These are phyloP conservation scores for Neodontobutis hainanensis DNA, from an alignment of 2,113 vertebrate species.

Conservation along the genomic window DNA sequence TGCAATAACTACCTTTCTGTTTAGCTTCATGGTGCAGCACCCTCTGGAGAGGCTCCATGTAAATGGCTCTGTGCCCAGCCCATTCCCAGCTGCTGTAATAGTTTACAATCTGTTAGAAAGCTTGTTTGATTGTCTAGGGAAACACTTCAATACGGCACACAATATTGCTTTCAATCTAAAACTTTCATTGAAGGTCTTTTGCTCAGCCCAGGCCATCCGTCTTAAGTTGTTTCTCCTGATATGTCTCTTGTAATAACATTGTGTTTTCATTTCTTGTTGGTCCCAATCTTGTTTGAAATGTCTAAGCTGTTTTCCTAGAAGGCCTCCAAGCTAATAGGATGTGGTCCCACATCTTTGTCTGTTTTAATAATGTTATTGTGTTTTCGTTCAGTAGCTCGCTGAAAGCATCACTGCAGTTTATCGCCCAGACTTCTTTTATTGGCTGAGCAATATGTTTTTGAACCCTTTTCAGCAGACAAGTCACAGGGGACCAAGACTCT, in stretches of 20 bases:
- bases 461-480: conserved; percentile 18
- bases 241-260: conserved; percentile 3
- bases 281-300: conserved; percentile 10
- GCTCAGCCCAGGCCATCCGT: conserved; percentile 7
- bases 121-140: conserved; percentile 14
- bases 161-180: conserved; percentile 16
- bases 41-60: conserved; percentile 18
- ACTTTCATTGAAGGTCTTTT: conserved; percentile 22
- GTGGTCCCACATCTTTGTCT: conserved; percentile 6
- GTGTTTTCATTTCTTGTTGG: conserved; percentile 4
- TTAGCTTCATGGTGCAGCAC: neutral
- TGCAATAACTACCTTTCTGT: neutral
- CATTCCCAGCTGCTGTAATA: conserved; percentile 6
- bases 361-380: conserved; percentile 28
- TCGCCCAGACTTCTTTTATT: conserved; percentile 15
- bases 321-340: conserved; percentile 12
- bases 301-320: conserved; percentile 31
- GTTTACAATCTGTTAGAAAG: neutral
- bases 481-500: neutral
- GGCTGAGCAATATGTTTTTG: conserved; percentile 32
- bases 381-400: conserved; percentile 8
- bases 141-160: conserved; percentile 23
- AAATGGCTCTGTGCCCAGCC: conserved; percentile 6
- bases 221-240: conserved; percentile 13
- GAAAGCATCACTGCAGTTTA: conserved; percentile 18